These are phyloP conservation scores for Pangasianodon gigas DNA, from an alignment of 2,113 vertebrate genomes.

Conservation along the genomic window DNA sequence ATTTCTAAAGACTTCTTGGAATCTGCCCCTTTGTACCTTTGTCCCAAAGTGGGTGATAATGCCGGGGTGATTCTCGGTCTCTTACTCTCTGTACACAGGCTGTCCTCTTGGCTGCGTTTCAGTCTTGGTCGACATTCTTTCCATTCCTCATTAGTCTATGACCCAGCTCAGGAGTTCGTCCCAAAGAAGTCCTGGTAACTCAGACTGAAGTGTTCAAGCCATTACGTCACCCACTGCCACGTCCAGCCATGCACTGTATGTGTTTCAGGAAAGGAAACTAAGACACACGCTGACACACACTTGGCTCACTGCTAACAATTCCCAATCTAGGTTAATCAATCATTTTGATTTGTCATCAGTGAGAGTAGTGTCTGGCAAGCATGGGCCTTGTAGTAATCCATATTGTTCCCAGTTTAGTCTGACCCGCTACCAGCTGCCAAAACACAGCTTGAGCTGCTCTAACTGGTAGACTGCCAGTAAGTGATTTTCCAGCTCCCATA, in stretches of 20 bases:
- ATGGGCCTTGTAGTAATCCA: neutral
- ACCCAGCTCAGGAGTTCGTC: conserved; percentile 27
- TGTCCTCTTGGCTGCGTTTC: conserved; percentile 2
- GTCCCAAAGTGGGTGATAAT: neutral
- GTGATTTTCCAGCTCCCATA: neutral
- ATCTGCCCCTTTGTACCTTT: conserved; percentile 17
- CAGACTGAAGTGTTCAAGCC: conserved; percentile 66
- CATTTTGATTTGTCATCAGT: conserved; percentile 6
- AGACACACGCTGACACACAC: conserved; percentile 29
- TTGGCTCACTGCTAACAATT: neutral
- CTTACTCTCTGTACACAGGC: neutral
- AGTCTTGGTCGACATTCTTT: conserved; percentile 61
- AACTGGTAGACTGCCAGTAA: neutral
- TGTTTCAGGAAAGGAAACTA: conserved; percentile 48
- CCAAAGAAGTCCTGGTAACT: conserved; percentile 15
- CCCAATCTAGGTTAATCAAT: conserved; percentile 5
- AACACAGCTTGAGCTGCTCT: neutral
- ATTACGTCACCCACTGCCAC: conserved; percentile 69
- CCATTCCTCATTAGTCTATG: conserved; percentile 67
- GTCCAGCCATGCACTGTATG: conserved; percentile 54
- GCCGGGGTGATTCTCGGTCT: conserved; percentile 10
- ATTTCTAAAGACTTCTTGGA: neutral
- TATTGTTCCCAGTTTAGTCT: neutral
- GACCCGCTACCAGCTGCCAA: neutral
- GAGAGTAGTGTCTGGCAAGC: neutral